A percentile compares a stretch with the other conserved stretches of the same genome.
These are phyloP conservation scores for Scaptomyza cyrtandrae DNA, from an alignment of 2,888 invertebrate genomes.

Conservation along the genomic window DNA sequence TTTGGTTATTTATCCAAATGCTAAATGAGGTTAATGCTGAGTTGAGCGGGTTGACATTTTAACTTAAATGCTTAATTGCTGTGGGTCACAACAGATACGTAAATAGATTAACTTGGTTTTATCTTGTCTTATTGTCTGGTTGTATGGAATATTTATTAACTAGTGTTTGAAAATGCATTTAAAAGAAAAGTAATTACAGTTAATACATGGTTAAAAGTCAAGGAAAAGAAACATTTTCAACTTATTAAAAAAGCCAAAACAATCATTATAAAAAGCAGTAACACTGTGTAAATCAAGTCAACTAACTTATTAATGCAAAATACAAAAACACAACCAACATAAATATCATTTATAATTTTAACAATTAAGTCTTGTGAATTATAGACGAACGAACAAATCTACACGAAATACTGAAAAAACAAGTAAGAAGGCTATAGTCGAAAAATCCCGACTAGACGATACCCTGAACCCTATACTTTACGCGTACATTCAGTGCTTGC, in stretches of 20 bases:
- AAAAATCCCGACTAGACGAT: no score
- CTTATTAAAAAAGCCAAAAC: not conserved
- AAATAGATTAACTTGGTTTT: not conserved
- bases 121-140: not conserved
- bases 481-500: no score
- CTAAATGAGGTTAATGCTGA: constrained; percentile 12
- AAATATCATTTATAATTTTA: constrained; percentile 52
- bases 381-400: constrained; percentile 36
- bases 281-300: not conserved
- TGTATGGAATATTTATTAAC: no score
- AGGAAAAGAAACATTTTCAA: no score
- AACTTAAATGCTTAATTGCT: constrained; percentile 2
- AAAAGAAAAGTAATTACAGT: no score
- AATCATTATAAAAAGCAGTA: not conserved
- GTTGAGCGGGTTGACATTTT: no score
- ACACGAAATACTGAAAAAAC: not conserved
- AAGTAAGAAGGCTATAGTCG: no score
- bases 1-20: constrained; percentile 8
- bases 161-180: no score
- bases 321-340: constrained; percentile 1
- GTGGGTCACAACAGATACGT: not conserved
- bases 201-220: no score
- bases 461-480: no score
- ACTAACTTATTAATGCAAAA: not conserved
- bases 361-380: constrained; percentile 61